phyloP scores from a whole-genome alignment of 2,797 vertebrate species.

The Artibeus jamaicensis region DNA sequence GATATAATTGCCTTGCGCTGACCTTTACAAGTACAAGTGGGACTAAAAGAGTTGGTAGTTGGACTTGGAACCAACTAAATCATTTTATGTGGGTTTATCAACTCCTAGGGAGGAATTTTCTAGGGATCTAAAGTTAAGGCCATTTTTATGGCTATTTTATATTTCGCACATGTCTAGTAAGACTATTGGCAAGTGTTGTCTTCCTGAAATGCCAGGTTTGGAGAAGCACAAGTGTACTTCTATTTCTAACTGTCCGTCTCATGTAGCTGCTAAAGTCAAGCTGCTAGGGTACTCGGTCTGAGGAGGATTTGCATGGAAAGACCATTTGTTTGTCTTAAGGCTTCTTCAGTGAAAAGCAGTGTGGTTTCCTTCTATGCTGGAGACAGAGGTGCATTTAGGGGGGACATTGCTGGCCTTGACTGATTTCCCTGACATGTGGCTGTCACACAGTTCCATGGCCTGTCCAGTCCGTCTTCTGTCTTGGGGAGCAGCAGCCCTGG shows the following conservation, averaged over 20 bases:
- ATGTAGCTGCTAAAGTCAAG: not conserved
- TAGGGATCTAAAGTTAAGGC: not conserved
- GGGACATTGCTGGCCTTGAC: not conserved
- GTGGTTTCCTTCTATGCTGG: not conserved
- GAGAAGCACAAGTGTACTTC: not conserved
- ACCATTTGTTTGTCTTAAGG: not conserved
- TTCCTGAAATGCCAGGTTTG: not conserved
- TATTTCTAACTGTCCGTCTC: not conserved
- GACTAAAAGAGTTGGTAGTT: not conserved
- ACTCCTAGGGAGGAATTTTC: not conserved
- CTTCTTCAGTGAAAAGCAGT: not conserved
- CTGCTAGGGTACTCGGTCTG: not conserved
- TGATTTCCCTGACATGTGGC: not conserved
- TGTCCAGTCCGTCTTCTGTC: not conserved
- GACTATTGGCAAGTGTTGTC: not conserved
- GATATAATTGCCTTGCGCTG: not conserved
- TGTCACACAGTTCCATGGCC: not conserved
- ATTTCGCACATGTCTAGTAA: not conserved
- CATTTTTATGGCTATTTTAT: not conserved
- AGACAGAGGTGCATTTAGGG: not conserved
- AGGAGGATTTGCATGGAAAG: not conserved
- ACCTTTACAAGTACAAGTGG: not conserved
- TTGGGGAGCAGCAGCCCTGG: not conserved
- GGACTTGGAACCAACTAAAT: slow-evolving; percentile 2
- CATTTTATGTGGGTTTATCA: not conserved